Evolutionary conservation across 2,797 vertebrate genomes (phyloP).

Genomic region (Siniperca scherzeri): DNA sequence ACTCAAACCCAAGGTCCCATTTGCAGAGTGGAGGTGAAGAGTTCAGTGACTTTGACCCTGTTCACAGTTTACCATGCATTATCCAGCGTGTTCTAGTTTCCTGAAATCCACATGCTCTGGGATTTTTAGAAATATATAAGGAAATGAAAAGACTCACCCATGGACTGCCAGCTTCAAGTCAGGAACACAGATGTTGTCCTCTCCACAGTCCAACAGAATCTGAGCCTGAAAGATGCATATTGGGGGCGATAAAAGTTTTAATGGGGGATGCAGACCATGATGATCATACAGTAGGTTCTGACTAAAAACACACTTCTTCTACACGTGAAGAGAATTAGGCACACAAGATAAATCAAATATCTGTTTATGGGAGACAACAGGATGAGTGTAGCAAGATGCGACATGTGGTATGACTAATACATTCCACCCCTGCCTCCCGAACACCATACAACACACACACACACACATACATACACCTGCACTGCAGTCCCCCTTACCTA

Average conservation of each 20-base stretch:
- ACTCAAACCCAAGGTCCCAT: conserved; percentile 30
- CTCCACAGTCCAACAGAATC: conserved; percentile 94
- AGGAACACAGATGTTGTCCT: conserved; percentile 96
- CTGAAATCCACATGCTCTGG: conserved; percentile 21
- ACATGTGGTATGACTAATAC: conserved; percentile 74
- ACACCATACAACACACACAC: conserved; percentile 38
- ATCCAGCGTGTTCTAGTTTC: conserved; percentile 34
- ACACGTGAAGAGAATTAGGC: conserved; percentile 43
- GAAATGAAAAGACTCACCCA: conserved; percentile 84
- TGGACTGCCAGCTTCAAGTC: conserved; percentile 92
- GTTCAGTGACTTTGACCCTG: conserved; percentile 55
- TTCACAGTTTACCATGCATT: conserved; percentile 25
- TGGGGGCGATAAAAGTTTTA: conserved; percentile 22
- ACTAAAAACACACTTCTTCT: conserved; percentile 18
- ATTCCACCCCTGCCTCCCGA: conserved; percentile 51
- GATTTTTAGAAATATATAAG: conserved; percentile 26
- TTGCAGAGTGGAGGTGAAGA: conserved; percentile 47
- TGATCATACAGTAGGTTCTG: neutral
- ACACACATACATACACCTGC: conserved; percentile 67
- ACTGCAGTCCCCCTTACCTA: conserved; percentile 44
- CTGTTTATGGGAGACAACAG: conserved; percentile 54
- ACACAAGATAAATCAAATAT: conserved; percentile 49
- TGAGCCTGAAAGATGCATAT: conserved; percentile 86
- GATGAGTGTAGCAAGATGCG: conserved; percentile 59
- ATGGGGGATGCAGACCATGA: neutral